phyloP scores from a whole-genome alignment of 2,888 invertebrate species.

The Cryptus viduatorius region DNA sequence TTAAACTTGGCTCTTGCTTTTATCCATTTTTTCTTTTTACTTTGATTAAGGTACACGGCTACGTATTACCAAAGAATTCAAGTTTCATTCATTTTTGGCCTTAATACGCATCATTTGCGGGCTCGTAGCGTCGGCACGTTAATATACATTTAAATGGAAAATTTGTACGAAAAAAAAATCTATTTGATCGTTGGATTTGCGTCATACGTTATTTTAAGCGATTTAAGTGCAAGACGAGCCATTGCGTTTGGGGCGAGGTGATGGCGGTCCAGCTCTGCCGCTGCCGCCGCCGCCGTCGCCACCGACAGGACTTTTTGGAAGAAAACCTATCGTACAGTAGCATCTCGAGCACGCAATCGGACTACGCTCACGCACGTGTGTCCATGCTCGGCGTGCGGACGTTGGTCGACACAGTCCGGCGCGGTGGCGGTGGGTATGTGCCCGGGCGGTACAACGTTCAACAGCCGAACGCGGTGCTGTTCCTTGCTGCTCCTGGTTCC shows the following conservation, averaged over 20 bases:
- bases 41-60: neutral
- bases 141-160: neutral
- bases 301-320: constrained; percentile 62
- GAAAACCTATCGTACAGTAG: constrained; percentile 69
- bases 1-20: no score
- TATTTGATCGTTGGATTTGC: constrained; percentile 6
- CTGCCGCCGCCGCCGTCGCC: constrained; percentile 32
- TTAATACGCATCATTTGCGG: neutral
- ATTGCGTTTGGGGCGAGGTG: constrained; percentile 1
- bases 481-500: constrained; percentile 36
- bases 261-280: constrained; percentile 18
- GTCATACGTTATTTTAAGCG: constrained; percentile 22
- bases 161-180: neutral
- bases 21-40: neutral
- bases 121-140: neutral
- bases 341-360: constrained; percentile 71
- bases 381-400: constrained; percentile 48
- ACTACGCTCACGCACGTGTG: constrained; percentile 66
- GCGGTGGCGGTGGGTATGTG: constrained; percentile 40
- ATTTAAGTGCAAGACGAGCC: no score
- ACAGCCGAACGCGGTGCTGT: constrained; percentile 36
- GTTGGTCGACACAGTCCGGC: constrained; percentile 29
- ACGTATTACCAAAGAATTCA: neutral
- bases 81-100: neutral
- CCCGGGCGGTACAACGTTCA: constrained; percentile 21